Base-by-base conservation (phyloP, 2,888 invertebrate genomes). In the Gryllus longicercus region DNA sequence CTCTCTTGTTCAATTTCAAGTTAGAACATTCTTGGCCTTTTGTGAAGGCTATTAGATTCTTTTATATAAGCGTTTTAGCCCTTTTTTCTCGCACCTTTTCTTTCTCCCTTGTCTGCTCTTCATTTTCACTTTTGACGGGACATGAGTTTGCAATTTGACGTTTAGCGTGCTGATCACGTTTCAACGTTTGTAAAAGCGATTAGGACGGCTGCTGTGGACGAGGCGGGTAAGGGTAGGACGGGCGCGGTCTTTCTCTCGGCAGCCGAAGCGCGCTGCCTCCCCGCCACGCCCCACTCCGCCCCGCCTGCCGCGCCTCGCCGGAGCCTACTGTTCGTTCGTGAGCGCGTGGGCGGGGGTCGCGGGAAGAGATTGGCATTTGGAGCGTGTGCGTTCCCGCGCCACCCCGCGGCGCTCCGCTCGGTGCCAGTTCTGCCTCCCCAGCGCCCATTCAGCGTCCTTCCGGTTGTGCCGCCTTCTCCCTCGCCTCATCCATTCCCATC, bases 1-100 rank as follows among this genome's bases (percentile, higher is more conserved):
- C 63, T 63, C 63, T 63, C 63, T 63, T 63, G 63, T 63, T n/a
- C 63, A 63, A 63, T 63, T 63, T 63, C 63, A 63, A 63, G 63
- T 63, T 63, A 63, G 63, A 63, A 63, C 63, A 63, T 63, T 63
- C 63, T 63, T 63, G 63, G 16, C n/a, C 63, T 63, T 63, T 63
- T 63, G 63, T 63, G 16, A 63, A 63, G 63, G 63, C 63, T 63
- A 63, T 63, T 63, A 63, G 63, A 63, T 63, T 63, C 63, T n/a
- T 63, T 63, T 63, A 63, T 63, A 16, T 63, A 63, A 63, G n/a
- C 63, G 63, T 63, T 63, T 63, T 63, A 63, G 63, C 63, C 63
- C n/a, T 63, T 63, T 63, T 63, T 63, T n/a, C 63, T 63, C 14
- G 63, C 63, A 63, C 63, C n/a, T 63, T 63, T 63, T 63, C 63